phyloP scores from a whole-genome alignment of 2,113 vertebrate genomes.

The Otocyon megalotis region DNA sequence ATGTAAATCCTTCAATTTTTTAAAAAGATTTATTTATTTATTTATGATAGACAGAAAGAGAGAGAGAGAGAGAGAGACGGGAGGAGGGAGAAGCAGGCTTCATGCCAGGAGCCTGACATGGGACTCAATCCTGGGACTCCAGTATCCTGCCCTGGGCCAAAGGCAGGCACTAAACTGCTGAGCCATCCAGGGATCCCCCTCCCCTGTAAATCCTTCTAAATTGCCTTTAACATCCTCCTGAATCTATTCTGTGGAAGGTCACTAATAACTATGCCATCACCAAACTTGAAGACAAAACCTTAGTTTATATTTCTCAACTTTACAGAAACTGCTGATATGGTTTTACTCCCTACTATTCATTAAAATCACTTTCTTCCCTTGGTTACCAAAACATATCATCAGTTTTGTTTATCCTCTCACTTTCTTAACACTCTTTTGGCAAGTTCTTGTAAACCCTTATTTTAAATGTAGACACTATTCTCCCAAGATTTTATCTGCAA shows the following conservation, averaged over 20 bases:
- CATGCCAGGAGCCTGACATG: too few relatives aligned
- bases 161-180: too few relatives aligned
- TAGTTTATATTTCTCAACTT: neutral
- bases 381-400: neutral
- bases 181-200: too few relatives aligned
- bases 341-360: neutral
- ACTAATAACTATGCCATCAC: neutral
- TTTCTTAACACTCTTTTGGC: neutral
- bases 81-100: too few relatives aligned
- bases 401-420: neutral
- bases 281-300: neutral
- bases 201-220: neutral
- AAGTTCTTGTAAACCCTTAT: conserved; percentile 31
- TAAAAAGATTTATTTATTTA: too few relatives aligned
- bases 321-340: neutral
- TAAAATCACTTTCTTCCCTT: neutral
- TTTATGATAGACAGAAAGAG: too few relatives aligned
- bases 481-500: conserved; percentile 12
- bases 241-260: neutral
- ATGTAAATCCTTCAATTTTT: neutral
- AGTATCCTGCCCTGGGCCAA: too few relatives aligned
- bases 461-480: neutral
- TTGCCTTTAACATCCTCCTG: neutral
- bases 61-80: too few relatives aligned
- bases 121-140: too few relatives aligned